Base-by-base conservation (phyloP, 2,888 invertebrate genomes). In the Mesoligia furuncula region DNA sequence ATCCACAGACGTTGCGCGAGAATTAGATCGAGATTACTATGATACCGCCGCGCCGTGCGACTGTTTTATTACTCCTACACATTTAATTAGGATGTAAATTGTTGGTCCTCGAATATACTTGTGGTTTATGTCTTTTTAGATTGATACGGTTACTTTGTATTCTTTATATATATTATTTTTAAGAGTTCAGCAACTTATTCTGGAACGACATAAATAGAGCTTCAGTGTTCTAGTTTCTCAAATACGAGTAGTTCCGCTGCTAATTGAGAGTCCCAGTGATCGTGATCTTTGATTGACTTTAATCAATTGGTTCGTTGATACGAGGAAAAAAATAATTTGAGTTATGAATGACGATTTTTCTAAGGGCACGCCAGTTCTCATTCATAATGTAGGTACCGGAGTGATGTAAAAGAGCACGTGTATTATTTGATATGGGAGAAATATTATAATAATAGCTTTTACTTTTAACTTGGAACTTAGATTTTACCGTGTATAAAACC, bases 1-100 rank as follows among this genome's bases (percentile, higher is more conserved):
- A 95, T 94, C 92, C 92, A 85, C 89, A 92, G 93, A 93, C 93
- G 92, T 91, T 92, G 92, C 93, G 96, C 94, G 96, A 94, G 95
- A 96, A 96, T 96, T 95, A 95, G 93, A 94, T 94, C 91, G 93
- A 95, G 95, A 95, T 95, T 94, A 95, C 95, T 92, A 91, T 91
- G 91, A 93, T 93, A 92, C 91, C 87, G 87, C 88, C 89, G 85
- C 90, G 88, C 89, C 84, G 88, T 87, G 90, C 91, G 92, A 92
- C 92, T 89, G 88, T 92, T 94, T 95, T 95, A 94, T 93, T 92
- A 90, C 90, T 86, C 88, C 80, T 84, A 87, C 80, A 85, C 85
- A 93, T 93, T 93, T 93, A 93, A 93, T 93, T 93, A 91, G 88
- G 87, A 92, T 92, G 89, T 90, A 92, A 91, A 93, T 92, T 88